Evolutionary conservation across 1,140 invertebrate genomes (phyloP).

Genomic region (Drosophila subobscura): DNA sequence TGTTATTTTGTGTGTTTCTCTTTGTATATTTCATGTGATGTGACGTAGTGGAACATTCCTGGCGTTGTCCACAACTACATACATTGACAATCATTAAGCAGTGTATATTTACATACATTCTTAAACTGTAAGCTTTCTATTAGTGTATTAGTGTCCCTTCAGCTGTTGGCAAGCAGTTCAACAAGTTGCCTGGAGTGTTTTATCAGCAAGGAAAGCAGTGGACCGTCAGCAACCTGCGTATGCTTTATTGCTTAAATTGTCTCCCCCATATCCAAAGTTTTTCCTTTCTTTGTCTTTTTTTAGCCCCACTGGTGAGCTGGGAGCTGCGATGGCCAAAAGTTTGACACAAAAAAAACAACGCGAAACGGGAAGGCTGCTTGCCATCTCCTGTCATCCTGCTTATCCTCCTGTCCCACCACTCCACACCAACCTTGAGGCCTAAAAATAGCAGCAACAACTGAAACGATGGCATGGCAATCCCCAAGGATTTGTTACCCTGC

Average conservation of each 20-base stretch:
- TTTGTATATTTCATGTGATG: constrained; percentile 82
- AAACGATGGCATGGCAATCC: constrained; percentile 23
- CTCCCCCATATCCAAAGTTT: constrained; percentile 24
- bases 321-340: constrained; percentile 44
- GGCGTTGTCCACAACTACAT: constrained; percentile 53
- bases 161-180: too few species aligned
- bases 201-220: too few species aligned
- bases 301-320: neutral
- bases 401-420: neutral
- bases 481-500: constrained; percentile 32
- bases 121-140: neutral
- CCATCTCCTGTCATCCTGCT: neutral
- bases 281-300: constrained; percentile 6
- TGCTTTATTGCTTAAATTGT: constrained; percentile 26
- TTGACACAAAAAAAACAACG: constrained; percentile 27
- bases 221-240: constrained; percentile 3
- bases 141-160: too few species aligned
- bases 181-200: too few species aligned
- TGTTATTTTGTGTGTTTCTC: constrained; percentile 22
- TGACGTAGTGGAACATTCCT: constrained; percentile 84
- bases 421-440: constrained; percentile 39
- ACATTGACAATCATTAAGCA: neutral
- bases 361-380: neutral
- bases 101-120: neutral
- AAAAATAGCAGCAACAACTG: constrained; percentile 36